Percentiles rank a stretch among this genome's conserved stretches.
Evolutionary conservation across 2,888 invertebrate species (phyloP).

Genomic region (Tipula helvola): DNA sequence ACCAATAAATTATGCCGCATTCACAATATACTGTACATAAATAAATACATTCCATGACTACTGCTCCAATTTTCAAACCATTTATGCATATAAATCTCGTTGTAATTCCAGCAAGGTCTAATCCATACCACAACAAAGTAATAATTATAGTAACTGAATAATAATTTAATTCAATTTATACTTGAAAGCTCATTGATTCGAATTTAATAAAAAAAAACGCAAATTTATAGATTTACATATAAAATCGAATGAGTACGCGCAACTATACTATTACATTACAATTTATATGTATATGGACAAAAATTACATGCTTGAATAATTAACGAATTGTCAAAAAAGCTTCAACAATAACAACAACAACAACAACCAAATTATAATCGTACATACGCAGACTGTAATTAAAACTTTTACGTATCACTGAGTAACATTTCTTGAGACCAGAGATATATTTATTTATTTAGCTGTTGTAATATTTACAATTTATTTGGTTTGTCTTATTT

Average conservation of each 20-base stretch:
- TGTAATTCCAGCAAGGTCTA: neutral
- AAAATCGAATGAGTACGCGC: neutral
- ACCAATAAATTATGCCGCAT: neutral
- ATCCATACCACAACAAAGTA: neutral
- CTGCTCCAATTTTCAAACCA: neutral
- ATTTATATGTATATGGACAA: neutral
- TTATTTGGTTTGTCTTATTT: neutral
- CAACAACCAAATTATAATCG: neutral
- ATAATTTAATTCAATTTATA: neutral
- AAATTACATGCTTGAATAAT: neutral
- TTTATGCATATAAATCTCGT: neutral
- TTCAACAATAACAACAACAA: neutral
- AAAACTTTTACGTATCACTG: neutral
- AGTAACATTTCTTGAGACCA: neutral
- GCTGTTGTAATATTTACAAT: neutral
- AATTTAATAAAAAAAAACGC: neutral
- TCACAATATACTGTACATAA: neutral
- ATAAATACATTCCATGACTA: neutral
- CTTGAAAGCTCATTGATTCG: neutral
- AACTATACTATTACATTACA: neutral
- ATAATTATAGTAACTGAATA: neutral
- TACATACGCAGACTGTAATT: neutral
- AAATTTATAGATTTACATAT: neutral
- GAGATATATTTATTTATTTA: neutral
- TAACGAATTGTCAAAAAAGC: neutral